Evolutionary conservation across 1,140 invertebrate species (phyloP), one percentile per base, ranked within the genome.

Genomic region (Euborellia annulipes): DNA sequence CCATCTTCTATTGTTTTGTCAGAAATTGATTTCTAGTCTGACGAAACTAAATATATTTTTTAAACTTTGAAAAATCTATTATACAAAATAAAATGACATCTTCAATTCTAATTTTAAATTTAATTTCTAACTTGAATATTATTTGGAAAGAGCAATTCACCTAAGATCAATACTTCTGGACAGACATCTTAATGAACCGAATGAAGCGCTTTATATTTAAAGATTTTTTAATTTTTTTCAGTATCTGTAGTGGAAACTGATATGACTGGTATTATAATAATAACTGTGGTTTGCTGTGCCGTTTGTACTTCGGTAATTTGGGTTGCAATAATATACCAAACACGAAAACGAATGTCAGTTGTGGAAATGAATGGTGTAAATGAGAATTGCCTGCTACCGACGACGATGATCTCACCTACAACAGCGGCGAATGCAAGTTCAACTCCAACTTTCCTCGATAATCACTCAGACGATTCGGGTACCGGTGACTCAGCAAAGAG

Each of bases 311-410:
- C 88, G 0, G 71, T 90, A 9, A 74, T 92, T 20, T 94, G 89
- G 89, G 85, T 91, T 9, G 76, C 88, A 4, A 82, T 93, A 46
- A 91, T 93, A 54, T 91, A 92, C 59, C 82, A 89, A 55, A 86
- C 85, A 1, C 64, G 81, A 41, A 76, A 76, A 59, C 68, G 73
- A 13, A 66, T 75, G 55, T 49, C 41, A 22, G 34, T 32, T 30
- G 19, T 41, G 50, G 23, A 37, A 30, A n/a, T 39, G 21, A 23
- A 45, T 39, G 32, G 38, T 19, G 36, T 43, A 39, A 44, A 18
- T 39, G 41, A 32, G 7, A 27, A 22, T 11, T 38, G 22, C 19
- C 41, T 68, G 68, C 11, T 57, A 56, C 44, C 55, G 62, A 30
- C 55, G 64, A 23, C 61, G 20, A 50, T 17, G 36, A 45, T 36